Evolutionary conservation across 2,888 invertebrate species (phyloP), one percentile per base, ranked within the genome.

Genomic region (Sphecodes monilicornis): DNA sequence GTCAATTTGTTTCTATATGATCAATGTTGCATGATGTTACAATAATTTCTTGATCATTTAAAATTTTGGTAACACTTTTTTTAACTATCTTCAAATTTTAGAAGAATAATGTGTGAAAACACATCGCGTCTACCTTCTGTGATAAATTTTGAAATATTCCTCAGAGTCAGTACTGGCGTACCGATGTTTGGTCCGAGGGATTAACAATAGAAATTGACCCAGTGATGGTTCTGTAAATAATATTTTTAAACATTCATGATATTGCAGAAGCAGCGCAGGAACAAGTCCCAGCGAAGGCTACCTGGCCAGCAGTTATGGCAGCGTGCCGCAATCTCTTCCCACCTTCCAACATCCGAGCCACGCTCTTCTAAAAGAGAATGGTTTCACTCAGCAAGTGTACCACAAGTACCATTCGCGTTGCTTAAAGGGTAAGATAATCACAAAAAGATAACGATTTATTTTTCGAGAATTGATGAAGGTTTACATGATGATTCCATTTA

Each of bases 301-400:
- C 69, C 95, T 97, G 77, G 97, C 97, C 73, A 97, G 97, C 80
- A 97, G 97, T 76, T 97, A 96, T 91, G 97, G 98, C 84, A 98
- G 98, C 18, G 97, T 97, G 81, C 98, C 98, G 0, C 97, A 97
- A 94, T 97, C 98, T 82, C 96, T 99, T 95, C 98, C 98, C 46
- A 96, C 97, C 72, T 99, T 99, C 96, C 98, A 99, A 94, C 99
- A 99, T 96, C 99, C 99, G 54, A 98, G 98, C 92, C 99, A 99
- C 95, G 97, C 98, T 13, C 95, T 99, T 89, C 97, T 99, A 68
- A 97, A 98, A 88, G 99, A 99, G 95, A 99, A 99, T 95, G 98
- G 98, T 94, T 99, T 99, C 96, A 99, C 99, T 10, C 99, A 99
- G 95, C 98, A 98, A 95, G 98, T 98, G 3, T 99, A 99, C 95